phyloP scores from a whole-genome alignment of 92 coral and sea anemone species.

The Paramuricea clavata region DNA sequence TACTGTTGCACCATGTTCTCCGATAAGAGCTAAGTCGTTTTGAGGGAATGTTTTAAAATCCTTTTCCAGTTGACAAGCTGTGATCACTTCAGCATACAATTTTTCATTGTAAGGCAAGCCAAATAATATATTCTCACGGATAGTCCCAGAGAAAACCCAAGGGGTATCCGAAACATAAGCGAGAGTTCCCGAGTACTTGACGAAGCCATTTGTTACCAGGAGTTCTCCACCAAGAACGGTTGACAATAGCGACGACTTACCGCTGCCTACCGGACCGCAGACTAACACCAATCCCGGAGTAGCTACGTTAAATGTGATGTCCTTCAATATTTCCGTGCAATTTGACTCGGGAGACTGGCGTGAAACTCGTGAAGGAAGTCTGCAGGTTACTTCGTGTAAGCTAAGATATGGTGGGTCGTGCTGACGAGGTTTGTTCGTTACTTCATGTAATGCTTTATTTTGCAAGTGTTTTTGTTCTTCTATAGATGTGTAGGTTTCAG shows the following conservation, averaged over 20 bases:
- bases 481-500: neutral
- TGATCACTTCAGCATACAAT: neutral
- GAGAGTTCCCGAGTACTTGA: constrained; percentile 11
- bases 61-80: neutral
- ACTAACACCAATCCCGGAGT: constrained; percentile 27
- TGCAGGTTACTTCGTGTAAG: neutral
- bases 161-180: constrained; percentile 45
- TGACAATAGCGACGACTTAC: constrained; percentile 42
- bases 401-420: neutral
- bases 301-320: neutral
- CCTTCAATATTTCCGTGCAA: neutral
- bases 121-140: constrained; percentile 49
- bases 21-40: neutral
- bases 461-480: neutral
- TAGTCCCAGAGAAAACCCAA: constrained; percentile 56
- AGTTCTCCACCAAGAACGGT: constrained; percentile 23
- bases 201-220: constrained; percentile 15
- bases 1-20: neutral
- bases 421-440: neutral
- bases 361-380: neutral
- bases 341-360: neutral
- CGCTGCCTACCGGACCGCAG: constrained; percentile 44
- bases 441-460: neutral
- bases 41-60: neutral
- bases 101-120: constrained; percentile 15